A percentile compares a stretch with the other conserved stretches of the same genome.
Evolutionary conservation across 2,888 invertebrate species (phyloP).

Genomic region (Drosophila putrida): DNA sequence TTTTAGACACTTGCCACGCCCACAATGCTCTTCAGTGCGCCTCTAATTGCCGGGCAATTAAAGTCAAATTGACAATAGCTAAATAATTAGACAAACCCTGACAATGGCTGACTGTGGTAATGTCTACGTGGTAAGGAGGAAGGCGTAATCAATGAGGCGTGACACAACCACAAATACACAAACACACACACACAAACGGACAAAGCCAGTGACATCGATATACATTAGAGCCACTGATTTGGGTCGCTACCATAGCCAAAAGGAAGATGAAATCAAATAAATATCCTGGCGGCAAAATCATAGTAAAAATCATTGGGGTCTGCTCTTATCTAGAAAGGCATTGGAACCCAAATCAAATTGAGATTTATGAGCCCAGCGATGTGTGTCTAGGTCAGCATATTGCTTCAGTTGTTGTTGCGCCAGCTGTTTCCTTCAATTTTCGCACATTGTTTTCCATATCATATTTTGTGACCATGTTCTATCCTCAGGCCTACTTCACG

Average conservation of each 20-base stretch:
- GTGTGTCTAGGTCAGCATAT: conserved; percentile 68
- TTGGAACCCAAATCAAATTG: conserved; percentile 79
- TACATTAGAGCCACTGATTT: conserved; percentile 46
- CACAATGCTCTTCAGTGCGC: conserved; percentile 18
- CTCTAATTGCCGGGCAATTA: conserved; percentile 73
- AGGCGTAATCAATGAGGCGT: conserved; percentile 62
- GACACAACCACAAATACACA: conserved; percentile 13
- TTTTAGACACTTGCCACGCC: conserved; percentile 36
- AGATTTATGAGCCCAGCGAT: conserved; percentile 79
- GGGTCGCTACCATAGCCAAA: conserved; percentile 42
- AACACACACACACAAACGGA: conserved; percentile 16
- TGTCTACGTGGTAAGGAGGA: neutral
- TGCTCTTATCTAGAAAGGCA: conserved; percentile 24
- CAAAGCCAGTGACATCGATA: conserved; percentile 5
- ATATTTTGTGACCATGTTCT: conserved; percentile 6
- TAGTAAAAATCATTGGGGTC: conserved; percentile 43
- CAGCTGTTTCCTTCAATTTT: conserved; percentile 60
- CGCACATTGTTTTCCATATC: conserved; percentile 62
- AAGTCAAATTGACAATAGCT: conserved; percentile 73
- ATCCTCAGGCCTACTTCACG: conserved; percentile 10
- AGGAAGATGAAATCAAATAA: conserved; percentile 70
- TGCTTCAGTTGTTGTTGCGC: conserved; percentile 24
- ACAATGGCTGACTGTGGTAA: conserved; percentile 27
- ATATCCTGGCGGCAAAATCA: conserved; percentile 48
- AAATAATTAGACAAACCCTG: conserved; percentile 68